Conservation (phyloP, 2,113 vertebrate species). For the Hyperopisus bebe region DNA sequence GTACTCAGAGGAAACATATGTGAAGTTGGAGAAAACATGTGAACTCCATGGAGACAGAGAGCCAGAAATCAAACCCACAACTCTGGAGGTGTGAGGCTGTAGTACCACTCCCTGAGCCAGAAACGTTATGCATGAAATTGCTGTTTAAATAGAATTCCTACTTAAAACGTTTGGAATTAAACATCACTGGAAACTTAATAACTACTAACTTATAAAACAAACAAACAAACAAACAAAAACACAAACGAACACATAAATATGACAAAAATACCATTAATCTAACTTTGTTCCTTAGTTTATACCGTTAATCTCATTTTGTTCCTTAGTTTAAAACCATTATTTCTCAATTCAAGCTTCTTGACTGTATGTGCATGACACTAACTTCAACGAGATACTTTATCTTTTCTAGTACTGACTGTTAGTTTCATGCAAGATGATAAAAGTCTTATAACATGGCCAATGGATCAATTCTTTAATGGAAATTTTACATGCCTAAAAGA, state of each 20-base stretch:
- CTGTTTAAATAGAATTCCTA: neutral
- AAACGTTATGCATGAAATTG: neutral
- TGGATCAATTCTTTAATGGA: neutral
- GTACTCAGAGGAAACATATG: neutral
- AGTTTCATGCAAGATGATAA: neutral
- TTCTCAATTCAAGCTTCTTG: neutral
- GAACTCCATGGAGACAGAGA: neutral
- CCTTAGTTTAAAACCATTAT: neutral
- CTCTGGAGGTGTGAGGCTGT: neutral
- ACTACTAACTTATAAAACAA: neutral
- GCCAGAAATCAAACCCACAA: neutral
- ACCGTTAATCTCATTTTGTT: neutral
- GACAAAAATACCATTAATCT: neutral
- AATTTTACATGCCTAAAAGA: slow-evolving; percentile 9
- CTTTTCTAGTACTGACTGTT: neutral
- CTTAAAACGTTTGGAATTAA: neutral
- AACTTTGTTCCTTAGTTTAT: neutral
- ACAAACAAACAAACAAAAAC: neutral
- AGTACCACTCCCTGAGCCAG: neutral
- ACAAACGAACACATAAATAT: neutral
- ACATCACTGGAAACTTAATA: neutral
- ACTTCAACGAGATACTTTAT: neutral
- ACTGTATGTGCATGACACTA: neutral
- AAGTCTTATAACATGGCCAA: neutral
- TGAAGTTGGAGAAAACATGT: neutral